phyloP scores from a whole-genome alignment of 2,888 invertebrate species.

The Crioceris asparagi region DNA sequence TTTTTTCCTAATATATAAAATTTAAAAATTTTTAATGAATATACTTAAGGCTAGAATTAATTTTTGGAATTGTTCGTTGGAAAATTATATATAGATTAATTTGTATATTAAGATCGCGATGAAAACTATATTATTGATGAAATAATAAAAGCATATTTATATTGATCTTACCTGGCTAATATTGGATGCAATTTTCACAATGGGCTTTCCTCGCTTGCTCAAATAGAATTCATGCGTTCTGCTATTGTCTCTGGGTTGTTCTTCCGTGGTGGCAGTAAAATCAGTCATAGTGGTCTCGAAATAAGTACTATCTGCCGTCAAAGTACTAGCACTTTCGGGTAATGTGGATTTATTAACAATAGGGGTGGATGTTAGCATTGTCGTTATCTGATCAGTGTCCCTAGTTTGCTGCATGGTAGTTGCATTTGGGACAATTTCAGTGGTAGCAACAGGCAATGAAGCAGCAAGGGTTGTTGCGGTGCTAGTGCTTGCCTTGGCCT shows the following conservation, averaged over 20 bases:
- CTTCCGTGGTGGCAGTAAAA: slow-evolving; percentile 42
- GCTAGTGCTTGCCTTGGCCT: slow-evolving; percentile 24
- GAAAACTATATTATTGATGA: too few species aligned
- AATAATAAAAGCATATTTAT: not conserved
- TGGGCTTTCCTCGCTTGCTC: slow-evolving; percentile 34
- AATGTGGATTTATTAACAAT: slow-evolving; percentile 13
- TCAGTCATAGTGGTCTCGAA: slow-evolving; percentile 45
- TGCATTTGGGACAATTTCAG: slow-evolving; percentile 2
- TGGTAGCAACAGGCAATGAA: slow-evolving; percentile 8
- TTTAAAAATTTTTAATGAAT: too few species aligned
- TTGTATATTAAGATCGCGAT: too few species aligned
- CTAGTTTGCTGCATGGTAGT: too few species aligned
- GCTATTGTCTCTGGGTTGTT: slow-evolving; percentile 43
- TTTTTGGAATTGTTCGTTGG: too few species aligned
- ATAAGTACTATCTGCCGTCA: slow-evolving; percentile 34
- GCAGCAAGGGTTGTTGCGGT: slow-evolving; percentile 10
- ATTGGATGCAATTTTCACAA: slow-evolving; percentile 35
- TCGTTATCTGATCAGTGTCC: slow-evolving; percentile 7
- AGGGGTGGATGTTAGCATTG: slow-evolving; percentile 8
- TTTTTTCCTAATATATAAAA: too few species aligned
- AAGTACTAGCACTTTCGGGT: slow-evolving; percentile 18
- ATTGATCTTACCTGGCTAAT: slow-evolving; percentile 34
- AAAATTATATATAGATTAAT: too few species aligned
- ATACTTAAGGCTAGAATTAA: too few species aligned
- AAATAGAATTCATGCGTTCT: slow-evolving; percentile 38